These are phyloP conservation scores for Eremophila alpestris DNA, from an alignment of 2,797 vertebrate species.

Conservation along the genomic window DNA sequence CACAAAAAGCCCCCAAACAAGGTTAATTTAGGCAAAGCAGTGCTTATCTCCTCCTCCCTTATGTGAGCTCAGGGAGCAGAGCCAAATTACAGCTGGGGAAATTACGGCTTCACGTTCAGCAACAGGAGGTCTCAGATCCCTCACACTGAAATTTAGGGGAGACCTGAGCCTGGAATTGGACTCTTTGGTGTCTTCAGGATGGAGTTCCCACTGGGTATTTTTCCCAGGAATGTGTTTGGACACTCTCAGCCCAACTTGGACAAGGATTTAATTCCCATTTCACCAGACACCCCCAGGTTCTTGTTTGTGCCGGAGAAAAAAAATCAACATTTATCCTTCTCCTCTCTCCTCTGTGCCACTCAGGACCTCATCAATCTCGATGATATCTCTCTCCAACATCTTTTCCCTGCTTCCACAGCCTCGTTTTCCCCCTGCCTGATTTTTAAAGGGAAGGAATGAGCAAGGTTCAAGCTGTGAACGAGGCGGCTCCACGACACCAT, in stretches of 20 bases:
- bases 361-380: not conserved
- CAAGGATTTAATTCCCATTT: not conserved
- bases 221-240: not conserved
- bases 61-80: not conserved
- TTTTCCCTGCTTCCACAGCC: not conserved
- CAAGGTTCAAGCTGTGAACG: not conserved
- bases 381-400: not conserved
- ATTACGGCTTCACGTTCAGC: rapidly evolving
- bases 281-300: rapidly evolving
- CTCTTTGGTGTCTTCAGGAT: not conserved
- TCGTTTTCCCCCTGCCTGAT: not conserved
- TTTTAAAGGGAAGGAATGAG: not conserved
- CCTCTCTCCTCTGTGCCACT: not conserved
- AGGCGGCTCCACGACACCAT: not conserved
- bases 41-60: not conserved
- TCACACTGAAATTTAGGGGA: rapidly evolving
- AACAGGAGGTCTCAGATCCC: not conserved
- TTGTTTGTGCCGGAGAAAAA: not conserved
- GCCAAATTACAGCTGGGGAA: not conserved
- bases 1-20: too few species aligned
- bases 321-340: not conserved
- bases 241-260: not conserved
- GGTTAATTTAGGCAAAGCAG: not conserved
- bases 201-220: not conserved
- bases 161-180: rapidly evolving